Conservation (phyloP, 53 echinoderm and acorn worm genomes). For the Mesocentrotus franciscanus region DNA sequence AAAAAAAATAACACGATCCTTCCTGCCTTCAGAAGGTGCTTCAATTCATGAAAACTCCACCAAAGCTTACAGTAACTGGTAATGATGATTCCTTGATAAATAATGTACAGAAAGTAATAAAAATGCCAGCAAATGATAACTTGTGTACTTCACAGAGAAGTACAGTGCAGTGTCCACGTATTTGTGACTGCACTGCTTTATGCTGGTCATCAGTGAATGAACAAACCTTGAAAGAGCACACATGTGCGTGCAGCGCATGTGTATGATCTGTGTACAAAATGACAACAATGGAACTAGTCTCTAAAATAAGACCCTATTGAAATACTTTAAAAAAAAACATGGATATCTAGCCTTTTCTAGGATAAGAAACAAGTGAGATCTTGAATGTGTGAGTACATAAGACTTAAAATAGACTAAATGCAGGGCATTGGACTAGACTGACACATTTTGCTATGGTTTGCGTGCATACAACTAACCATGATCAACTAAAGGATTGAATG, state of each 20-base stretch:
- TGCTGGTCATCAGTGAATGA: neutral
- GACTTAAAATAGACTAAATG: neutral
- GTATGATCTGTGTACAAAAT: neutral
- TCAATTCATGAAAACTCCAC: neutral
- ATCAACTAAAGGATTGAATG: neutral
- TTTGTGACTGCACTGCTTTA: neutral
- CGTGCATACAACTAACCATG: no score
- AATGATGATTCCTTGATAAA: neutral
- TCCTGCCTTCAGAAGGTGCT: neutral
- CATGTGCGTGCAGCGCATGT: conserved; percentile 14
- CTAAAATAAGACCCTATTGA: neutral
- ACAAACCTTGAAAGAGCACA: conserved; percentile 2
- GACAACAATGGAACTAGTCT: conserved; percentile 12
- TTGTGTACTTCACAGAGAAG: no score
- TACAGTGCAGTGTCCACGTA: neutral
- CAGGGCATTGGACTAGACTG: neutral
- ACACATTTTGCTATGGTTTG: neutral
- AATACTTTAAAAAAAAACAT: neutral
- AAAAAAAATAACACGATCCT: neutral
- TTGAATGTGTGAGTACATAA: neutral
- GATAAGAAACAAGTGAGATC: neutral
- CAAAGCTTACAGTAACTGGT: neutral
- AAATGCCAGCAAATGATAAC: neutral
- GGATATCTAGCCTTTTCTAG: neutral
- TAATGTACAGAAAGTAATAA: neutral